phyloP scores from a whole-genome alignment of 1,140 invertebrate genomes.

The Trichomalopsis sarcophagae region DNA sequence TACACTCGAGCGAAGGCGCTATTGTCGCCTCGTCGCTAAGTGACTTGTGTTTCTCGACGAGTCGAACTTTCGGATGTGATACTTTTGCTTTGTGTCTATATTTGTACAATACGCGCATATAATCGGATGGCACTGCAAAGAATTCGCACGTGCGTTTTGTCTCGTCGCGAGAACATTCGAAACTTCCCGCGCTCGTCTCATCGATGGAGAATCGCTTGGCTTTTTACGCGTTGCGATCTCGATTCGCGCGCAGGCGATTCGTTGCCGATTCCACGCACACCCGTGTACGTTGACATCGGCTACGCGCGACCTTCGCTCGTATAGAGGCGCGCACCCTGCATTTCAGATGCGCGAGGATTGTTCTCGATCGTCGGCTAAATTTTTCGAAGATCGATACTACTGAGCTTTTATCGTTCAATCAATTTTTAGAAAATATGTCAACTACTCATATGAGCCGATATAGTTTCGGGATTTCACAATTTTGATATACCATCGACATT shows the following conservation, averaged over 20 bases:
- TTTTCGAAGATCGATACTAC: neutral
- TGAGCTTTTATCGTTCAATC: neutral
- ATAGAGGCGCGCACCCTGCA: constrained; percentile 24
- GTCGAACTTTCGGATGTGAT: neutral
- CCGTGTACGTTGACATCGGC: constrained; percentile 32
- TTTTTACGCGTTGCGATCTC: neutral
- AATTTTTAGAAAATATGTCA: no score
- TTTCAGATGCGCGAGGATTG: constrained; percentile 15
- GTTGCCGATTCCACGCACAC: constrained; percentile 43
- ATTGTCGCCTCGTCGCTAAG: neutral
- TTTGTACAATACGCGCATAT: no score
- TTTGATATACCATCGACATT: neutral
- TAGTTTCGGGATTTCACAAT: neutral
- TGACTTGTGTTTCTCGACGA: neutral
- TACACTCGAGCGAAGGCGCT: neutral
- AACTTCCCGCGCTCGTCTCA: no score
- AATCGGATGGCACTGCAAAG: no score
- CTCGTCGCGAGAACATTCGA: no score
- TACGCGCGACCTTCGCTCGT: constrained; percentile 34
- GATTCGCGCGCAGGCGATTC: neutral
- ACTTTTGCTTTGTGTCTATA: no score
- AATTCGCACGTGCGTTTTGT: no score
- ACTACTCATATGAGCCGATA: no score
- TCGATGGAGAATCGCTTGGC: no score
- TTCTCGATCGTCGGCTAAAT: constrained; percentile 1